Evolutionary conservation across 1,140 invertebrate genomes (phyloP), one percentile per base, ranked within the genome.

Genomic region (Sarcophaga bullata): DNA sequence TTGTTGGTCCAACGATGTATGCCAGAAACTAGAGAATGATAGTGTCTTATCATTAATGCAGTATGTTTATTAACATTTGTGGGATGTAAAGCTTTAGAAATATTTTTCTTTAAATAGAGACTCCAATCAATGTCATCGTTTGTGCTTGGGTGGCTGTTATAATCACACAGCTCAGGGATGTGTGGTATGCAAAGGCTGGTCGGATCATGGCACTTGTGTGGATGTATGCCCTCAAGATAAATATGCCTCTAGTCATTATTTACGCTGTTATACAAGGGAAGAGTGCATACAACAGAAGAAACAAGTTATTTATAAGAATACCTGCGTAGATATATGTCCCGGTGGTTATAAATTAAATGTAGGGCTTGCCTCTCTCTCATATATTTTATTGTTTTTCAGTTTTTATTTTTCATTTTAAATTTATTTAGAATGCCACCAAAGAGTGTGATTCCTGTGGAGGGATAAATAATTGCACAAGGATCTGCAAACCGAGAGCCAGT

Each of bases 21-120:
- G 88, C 11, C 88, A 89, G 50, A 84, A 87, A 2, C 87, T 89
- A 8, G 83, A 89, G 13, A 89, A 89, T 78, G 87, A 88, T 54
- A 88, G 89, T 82, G 76, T 88, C 8, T 11, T 84, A 8, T 54
- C 49, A 72, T 3, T 73, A 19, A 50, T 15, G 10, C 78, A 68
- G 83, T 84, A 81, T 82, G 81, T 82, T 72, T 46, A 37, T 37
- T 37, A 37, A 37, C 1, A 37, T 37, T 37, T 37, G 25, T 4
- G 4, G 25, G 25, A 37, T 37, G 25, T 37, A 37, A 37, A 37
- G 25, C 25, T 37, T 37, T 37, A 2, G 4, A 37, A 37, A 37
- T 37, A 37, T 1, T 68, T 68, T 68, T 17, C 6, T 68, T 68
- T 2, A 62, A 62, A 8, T 19, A 68, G 62, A 68, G 62, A 68